Base-by-base conservation (phyloP, 2,888 invertebrate species). In the Baccha elongata region DNA sequence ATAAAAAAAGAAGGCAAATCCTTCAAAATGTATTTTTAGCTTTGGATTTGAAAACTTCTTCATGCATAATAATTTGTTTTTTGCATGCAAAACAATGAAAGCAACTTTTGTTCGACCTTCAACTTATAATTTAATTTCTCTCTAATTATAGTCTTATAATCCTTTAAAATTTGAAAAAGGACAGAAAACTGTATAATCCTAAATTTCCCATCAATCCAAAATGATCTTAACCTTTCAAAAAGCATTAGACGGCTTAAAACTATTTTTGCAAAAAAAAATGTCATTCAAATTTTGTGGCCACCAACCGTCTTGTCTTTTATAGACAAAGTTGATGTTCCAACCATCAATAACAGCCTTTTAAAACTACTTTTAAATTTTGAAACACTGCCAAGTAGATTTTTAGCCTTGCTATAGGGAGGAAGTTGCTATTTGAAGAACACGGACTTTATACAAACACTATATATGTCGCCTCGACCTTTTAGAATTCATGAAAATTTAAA, bases 401-500 rank as follows among this genome's bases (percentile, higher is more conserved):
- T 32, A 42, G 29, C 71, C 50, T 71, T 71, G 72, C 1, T n/a
- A 21, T 46, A 46, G 3, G 5, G 23, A 23, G 23, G 11, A 10
- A 15, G 13, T 15, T 15, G 48, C 26, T 50, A 15, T 29, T 50
- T 29, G 5, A 52, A 26, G 50, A 52, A 52, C 29, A 32, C 15
- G 17, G 15, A 13, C 15, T 52, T 52, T 29, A 26, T 29, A 32
- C 29, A 13, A 10, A 50, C 7, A 10, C 32, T 23, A 29, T 48
- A 29, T 42, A 55, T 52, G 46, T 46, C 5, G 19, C 35, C 68
- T 68, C 68, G 60, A 62, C 75, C 75, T 44, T 53, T 46, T 68
- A 42, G 26, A 68, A 52, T 62, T 46, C 67, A 62, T 75, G 44
- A 75, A 75, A 37, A 60, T 52, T 62, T 52, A 35, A 19, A 60